These are phyloP conservation scores for Serripes groenlandicus DNA, from an alignment of 2,888 invertebrate species.

Conservation along the genomic window DNA sequence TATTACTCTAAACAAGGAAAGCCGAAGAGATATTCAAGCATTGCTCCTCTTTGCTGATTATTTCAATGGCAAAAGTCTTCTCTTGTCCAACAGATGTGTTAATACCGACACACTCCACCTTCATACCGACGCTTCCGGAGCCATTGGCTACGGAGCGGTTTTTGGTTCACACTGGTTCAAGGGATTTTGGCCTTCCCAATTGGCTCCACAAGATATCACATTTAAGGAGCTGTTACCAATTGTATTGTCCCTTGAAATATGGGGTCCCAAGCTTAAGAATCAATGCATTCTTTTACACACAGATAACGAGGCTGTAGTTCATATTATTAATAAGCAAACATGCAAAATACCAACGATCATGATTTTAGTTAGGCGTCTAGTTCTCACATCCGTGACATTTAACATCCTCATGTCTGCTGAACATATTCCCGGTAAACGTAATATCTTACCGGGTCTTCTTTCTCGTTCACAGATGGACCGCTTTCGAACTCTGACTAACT, in stretches of 20 bases:
- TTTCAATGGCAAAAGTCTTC: conserved; percentile 53
- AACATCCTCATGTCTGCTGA: conserved; percentile 44
- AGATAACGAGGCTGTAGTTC: too few relatives aligned
- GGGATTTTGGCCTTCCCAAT: conserved; percentile 35
- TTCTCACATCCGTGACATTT: conserved; percentile 33
- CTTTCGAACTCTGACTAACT: too few relatives aligned
- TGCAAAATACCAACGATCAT: conserved; percentile 37
- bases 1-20: conserved; percentile 33
- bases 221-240: conserved; percentile 51
- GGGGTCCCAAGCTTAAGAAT: conserved; percentile 40
- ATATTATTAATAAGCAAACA: conserved; percentile 57
- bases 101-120: conserved; percentile 6
- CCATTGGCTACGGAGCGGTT: conserved; percentile 56
- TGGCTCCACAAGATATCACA: conserved; percentile 3
- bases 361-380: conserved; percentile 33
- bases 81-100: conserved; percentile 33
- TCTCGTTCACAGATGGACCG: too few relatives aligned
- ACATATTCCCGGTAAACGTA: conserved; percentile 44
- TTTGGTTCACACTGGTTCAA: conserved; percentile 44
- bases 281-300: conserved; percentile 45
- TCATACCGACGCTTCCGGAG: conserved; percentile 41
- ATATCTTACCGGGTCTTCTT: too few relatives aligned
- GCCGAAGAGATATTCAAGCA: conserved; percentile 29
- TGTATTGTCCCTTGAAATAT: conserved; percentile 51
- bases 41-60: conserved; percentile 44